Evolutionary conservation across 2,888 invertebrate species (phyloP), one percentile per base, ranked within the genome.

Genomic region (Shargacucullia verbasci): DNA sequence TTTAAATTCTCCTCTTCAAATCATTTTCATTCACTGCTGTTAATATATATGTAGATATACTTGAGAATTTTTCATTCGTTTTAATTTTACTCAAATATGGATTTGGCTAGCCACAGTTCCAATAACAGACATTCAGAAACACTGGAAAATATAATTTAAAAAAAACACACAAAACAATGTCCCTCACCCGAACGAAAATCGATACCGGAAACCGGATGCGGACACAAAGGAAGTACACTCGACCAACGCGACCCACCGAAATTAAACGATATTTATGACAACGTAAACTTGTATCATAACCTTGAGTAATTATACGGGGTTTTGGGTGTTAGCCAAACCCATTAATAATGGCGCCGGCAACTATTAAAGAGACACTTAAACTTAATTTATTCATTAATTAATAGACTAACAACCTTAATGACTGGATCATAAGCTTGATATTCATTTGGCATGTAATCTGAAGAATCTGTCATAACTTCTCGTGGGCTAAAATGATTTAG

Each of bases 261-360:
- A 69, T 73, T 63, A 63, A 56, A 60, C 55, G 39, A 66, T 68
- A 71, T 79, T 79, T 70, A 79, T 53, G 54, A 62, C 62, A 39
- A 47, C 52, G 50, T 68, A 63, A 76, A 77, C 65, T 71, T 60
- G 10, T 57, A 54, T 52, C 59, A 77, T 74, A 67, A 60, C 60
- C 64, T 73, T 76, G 61, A 73, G 68, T 78, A 76, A 80, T 76
- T 73, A 74, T 73, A 74, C 57, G 7, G 59, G 44, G 57, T 49
- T 56, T 73, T 81, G 81, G 79, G 76, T 63, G 60, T 58, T 62
- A 62, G 76, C 82, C 83, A 83, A 76, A 70, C 69, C 64, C 78
- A 75, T 79, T 79, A 76, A 78, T 78, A 74, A 73, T 69, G 63
- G 56, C 57, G 49, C 73, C 68, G 41, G 45, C 58, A 72, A 80